Conservation (phyloP, 2,888 invertebrate genomes). For the Hydroisotoma schaefferi region DNA sequence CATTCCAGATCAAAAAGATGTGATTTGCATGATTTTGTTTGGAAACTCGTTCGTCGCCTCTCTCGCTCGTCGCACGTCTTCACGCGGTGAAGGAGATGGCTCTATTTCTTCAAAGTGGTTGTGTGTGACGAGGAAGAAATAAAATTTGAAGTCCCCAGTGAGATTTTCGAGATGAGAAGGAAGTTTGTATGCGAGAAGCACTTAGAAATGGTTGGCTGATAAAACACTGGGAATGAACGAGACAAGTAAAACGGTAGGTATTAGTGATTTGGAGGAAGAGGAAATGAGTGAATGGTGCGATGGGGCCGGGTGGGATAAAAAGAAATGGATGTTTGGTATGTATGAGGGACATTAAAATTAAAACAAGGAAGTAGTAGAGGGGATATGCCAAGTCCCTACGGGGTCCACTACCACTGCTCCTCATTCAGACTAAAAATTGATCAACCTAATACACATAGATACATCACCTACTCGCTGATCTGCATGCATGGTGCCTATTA, state of each 20-base stretch:
- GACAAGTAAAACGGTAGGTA: slow-evolving; percentile 8
- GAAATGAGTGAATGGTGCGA: slow-evolving; percentile 16
- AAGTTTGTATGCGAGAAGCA: slow-evolving; percentile 19
- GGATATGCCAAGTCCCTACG: slow-evolving; percentile 8
- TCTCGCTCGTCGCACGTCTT: no score
- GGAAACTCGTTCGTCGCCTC: no score
- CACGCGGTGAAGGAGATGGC: no score
- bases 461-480: no score
- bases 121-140: not conserved
- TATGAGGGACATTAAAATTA: slow-evolving; percentile 39
- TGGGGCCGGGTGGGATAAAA: slow-evolving; percentile 8
- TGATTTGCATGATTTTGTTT: slow-evolving; percentile 6
- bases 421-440: slow-evolving; percentile 30
- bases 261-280: slow-evolving; percentile 21
- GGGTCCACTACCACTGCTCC: no score
- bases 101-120: slow-evolving; percentile 10
- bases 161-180: slow-evolving; percentile 14
- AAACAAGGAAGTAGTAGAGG: slow-evolving; percentile 32
- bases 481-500: no score
- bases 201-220: slow-evolving; percentile 10
- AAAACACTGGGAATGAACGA: slow-evolving; percentile 8
- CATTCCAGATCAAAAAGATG: not conserved
- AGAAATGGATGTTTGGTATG: slow-evolving; percentile 17
- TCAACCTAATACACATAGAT: no score
- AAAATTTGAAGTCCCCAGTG: slow-evolving; percentile 9